Base-by-base conservation (phyloP, 2,797 vertebrate species). In the Poeciliopsis gracilis region DNA sequence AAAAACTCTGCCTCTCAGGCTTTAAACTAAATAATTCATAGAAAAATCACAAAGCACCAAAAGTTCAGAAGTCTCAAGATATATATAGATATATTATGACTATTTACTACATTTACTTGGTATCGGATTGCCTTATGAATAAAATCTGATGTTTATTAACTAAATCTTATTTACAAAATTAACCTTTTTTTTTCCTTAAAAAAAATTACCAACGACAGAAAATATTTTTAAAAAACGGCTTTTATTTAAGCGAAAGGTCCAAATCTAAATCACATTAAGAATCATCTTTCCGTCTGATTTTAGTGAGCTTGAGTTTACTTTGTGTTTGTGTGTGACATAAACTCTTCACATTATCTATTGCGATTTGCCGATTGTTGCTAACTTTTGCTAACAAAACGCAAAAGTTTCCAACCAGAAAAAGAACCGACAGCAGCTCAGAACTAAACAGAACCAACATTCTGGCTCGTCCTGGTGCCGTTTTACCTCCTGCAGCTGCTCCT, bases 401-500 rank as follows among this genome's bases (percentile, higher is more conserved):
- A n/a, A 13, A 1, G 38, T 43, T 45, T 3, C 11, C 12, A 23
- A 38, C 28, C 5, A 61, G 13, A 15, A 12, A 13, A 33, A 33
- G 59, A 61, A 61, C 59, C 13, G 15, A 59, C 7, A 6, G n/a
- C 57, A 6, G 57, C 28, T 59, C 57, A 55, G 53, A 55, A 55
- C 25, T n/a, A 55, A 55, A n/a, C 53, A 5, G 38, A 41, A 67
- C 66, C 18, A 41, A 67, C 63, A 23, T 5, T 16, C 15, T 61
- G 28, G 63, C 11, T 25, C 18, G 33, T 66, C 33, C 33, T 9
- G 8, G 61, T 66, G 18, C 8, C 55, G 15, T 63, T 71, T 84
- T 84, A 95, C 95, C 94, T 96, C 95, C 89, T 95, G 92, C 2
- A 96, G 91, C 20, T 92, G 93, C 85, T 97, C 96, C 92, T 98